Conservation (phyloP, 2,797 vertebrate species). For the Rhinella marina region DNA sequence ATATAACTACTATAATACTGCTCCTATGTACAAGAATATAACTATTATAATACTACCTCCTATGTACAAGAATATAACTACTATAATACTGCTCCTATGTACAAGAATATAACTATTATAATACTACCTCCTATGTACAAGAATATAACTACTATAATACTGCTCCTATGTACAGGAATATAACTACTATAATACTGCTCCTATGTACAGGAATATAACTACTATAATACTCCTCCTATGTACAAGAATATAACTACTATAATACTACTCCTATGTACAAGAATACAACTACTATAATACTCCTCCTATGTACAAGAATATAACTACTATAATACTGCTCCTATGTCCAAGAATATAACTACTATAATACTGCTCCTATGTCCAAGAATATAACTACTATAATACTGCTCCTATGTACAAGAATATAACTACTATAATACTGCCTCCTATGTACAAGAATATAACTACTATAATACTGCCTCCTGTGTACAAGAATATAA, state of each 20-base stretch:
- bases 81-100: background rate
- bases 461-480: constrained; percentile 10
- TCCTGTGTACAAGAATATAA: background rate
- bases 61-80: constrained; percentile 16
- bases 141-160: constrained; percentile 21
- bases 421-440: background rate
- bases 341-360: constrained; percentile 4
- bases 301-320: background rate
- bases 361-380: background rate
- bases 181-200: background rate
- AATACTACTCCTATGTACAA: background rate
- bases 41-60: background rate
- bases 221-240: background rate
- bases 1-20: background rate
- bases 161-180: background rate
- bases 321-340: constrained; percentile 8
- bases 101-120: background rate
- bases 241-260: constrained; percentile 7
- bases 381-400: background rate
- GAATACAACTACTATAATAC: background rate
- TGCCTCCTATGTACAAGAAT: background rate
- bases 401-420: too few species aligned
- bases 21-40: background rate
- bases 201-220: background rate
- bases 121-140: background rate